Conservation (phyloP, 2,888 invertebrate species). For the Druceiella hillmani region DNA sequence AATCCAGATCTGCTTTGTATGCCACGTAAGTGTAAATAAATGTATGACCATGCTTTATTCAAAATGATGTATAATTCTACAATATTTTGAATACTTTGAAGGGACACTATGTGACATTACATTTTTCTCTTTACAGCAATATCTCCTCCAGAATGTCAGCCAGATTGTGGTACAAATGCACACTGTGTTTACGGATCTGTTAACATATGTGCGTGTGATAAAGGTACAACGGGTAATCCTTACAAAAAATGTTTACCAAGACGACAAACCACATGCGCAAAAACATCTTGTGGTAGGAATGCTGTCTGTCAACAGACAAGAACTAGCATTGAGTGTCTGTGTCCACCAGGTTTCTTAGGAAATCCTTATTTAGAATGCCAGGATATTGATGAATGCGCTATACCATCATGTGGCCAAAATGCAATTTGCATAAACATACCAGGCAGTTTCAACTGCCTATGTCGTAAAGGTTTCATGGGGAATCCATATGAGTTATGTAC, state of each 20-base stretch:
- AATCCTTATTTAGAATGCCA: slow-evolving; percentile 83
- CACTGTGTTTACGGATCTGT: slow-evolving; percentile 80
- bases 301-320: slow-evolving; percentile 75
- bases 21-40: slow-evolving; percentile 69
- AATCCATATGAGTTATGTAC: slow-evolving; percentile 85
- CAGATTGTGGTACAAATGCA: slow-evolving; percentile 75
- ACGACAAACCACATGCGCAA: slow-evolving; percentile 64
- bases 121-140: slow-evolving; percentile 54
- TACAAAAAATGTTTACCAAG: slow-evolving; percentile 73
- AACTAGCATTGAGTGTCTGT: slow-evolving; percentile 73
- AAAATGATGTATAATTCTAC: too few species aligned
- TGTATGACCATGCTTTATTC: neutral
- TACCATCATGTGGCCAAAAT: slow-evolving; percentile 75
- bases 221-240: slow-evolving; percentile 81
- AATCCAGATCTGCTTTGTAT: slow-evolving; percentile 86
- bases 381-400: slow-evolving; percentile 78
- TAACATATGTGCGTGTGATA: slow-evolving; percentile 78
- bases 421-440: slow-evolving; percentile 87
- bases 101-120: slow-evolving; percentile 10
- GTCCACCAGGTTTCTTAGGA: slow-evolving; percentile 77
- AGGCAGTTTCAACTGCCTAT: slow-evolving; percentile 86
- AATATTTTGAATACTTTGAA: slow-evolving; percentile 4
- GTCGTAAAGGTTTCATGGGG: slow-evolving; percentile 76
- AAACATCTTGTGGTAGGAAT: slow-evolving; percentile 68
- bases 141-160: slow-evolving; percentile 70